phyloP scores from a whole-genome alignment of 2,888 invertebrate genomes.

The Melipona beecheii region DNA sequence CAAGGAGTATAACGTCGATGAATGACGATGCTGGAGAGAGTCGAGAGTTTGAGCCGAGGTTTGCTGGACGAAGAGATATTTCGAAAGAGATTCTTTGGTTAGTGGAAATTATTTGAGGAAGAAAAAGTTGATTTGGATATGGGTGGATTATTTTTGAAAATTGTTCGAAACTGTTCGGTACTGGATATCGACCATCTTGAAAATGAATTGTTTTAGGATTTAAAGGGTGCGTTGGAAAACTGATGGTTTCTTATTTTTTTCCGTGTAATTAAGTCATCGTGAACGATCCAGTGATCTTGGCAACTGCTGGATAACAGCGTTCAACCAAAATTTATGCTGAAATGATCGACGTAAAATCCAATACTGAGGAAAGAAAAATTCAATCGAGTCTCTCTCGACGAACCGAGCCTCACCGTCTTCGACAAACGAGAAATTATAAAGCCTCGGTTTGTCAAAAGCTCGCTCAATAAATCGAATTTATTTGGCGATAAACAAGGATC shows the following conservation, averaged over 20 bases:
- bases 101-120: no score
- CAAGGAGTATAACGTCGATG: constrained; percentile 1
- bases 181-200: no score
- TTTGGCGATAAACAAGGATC: not conserved
- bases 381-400: not conserved
- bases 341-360: not conserved
- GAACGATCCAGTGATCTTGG: not conserved
- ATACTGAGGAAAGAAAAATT: not conserved
- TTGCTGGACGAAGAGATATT: not conserved
- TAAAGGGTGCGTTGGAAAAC: no score
- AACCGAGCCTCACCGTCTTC: not conserved
- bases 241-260: no score
- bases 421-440: not conserved
- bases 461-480: not conserved
- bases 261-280: not conserved
- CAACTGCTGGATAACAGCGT: not conserved
- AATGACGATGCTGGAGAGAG: not conserved
- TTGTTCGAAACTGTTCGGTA: no score
- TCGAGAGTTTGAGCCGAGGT: not conserved
- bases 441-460: not conserved
- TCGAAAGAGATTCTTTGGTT: no score
- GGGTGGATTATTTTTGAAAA: no score
- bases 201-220: no score
- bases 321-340: not conserved
- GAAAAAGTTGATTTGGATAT: no score